Base-by-base conservation (phyloP, 2,797 vertebrate species). In the Aulostomus chinensis region DNA sequence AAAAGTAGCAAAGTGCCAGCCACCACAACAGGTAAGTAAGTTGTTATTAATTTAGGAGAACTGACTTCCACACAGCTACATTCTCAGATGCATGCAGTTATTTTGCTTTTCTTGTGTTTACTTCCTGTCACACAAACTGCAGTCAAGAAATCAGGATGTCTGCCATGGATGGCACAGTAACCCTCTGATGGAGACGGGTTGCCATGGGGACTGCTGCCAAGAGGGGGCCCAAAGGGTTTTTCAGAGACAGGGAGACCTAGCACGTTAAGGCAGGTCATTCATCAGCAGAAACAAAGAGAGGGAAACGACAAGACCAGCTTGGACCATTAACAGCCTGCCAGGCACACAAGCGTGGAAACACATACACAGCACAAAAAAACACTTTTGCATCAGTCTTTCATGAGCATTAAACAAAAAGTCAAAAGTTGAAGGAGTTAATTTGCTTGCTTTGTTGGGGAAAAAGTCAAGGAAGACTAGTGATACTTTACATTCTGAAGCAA, bases 221-320 rank as follows among this genome's bases (percentile, higher is more conserved):
- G 64, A 16, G 4, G 69, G 78, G 78, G 66, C 74, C 78, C 66
- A 66, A 68, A 74, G 34, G 24, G 48, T 79, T 63, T 63, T 73
- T 15, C 45, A 61, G 76, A 29, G 56, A 51, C 34, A 37, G 70
- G 47, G 65, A 78, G 80, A 69, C 58, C 60, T 60, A 61, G 74
- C 79, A 72, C 64, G 37, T 75, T 10, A 53, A 76, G 70, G 85
- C 73, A 81, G 85, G 81, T 87, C 80, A 88, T 90, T 88, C 86
- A 86, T 83, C 80, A 86, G 72, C 59, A 54, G 58, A 74, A 67
- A 89, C 85, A 88, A 89, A 87, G 73, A 80, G 50, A 75, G 76
- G 82, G 81, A 89, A 90, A 85, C 42, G 58, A 84, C 74, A 84
- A 82, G 81, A 80, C 79, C 74, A 84, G 80, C 80, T 77, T 40